Conservation (phyloP, 2,797 vertebrate species). For the Potorous gilbertii region DNA sequence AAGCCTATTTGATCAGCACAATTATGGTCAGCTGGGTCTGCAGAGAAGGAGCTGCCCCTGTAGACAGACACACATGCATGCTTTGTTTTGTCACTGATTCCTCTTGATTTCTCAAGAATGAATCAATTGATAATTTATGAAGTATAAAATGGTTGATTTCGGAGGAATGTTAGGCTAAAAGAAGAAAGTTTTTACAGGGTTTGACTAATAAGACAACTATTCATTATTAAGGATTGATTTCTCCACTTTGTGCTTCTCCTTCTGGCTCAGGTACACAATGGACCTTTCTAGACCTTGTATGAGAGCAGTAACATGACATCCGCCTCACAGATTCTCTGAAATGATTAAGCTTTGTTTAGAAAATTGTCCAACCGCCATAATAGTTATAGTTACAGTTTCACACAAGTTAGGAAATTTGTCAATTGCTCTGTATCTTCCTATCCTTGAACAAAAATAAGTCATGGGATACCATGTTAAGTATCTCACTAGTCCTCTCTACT, state of each 20-base stretch:
- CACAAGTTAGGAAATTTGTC: neutral
- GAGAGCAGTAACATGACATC: neutral
- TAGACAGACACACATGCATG: neutral
- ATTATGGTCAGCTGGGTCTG: neutral
- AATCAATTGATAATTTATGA: constrained; percentile 47
- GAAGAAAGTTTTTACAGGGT: neutral
- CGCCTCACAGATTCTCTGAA: neutral
- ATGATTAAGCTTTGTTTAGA: neutral
- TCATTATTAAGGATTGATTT: constrained; percentile 15
- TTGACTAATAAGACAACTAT: constrained; percentile 25
- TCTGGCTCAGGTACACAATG: neutral
- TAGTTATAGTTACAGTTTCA: neutral
- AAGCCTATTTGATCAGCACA: constrained; percentile 8
- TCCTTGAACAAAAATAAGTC: neutral
- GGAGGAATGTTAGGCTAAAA: neutral
- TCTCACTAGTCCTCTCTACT: neutral
- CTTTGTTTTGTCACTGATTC: no score
- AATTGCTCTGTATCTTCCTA: neutral
- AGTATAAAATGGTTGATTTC: constrained; percentile 13
- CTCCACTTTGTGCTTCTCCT: neutral
- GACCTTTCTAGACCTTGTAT: neutral
- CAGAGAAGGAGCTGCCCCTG: neutral
- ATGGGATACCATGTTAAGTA: neutral
- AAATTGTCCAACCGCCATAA: neutral
- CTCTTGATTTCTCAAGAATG: constrained; percentile 37